Base-by-base conservation (phyloP, 2,888 invertebrate species). In the Melinopterus prodromus region DNA sequence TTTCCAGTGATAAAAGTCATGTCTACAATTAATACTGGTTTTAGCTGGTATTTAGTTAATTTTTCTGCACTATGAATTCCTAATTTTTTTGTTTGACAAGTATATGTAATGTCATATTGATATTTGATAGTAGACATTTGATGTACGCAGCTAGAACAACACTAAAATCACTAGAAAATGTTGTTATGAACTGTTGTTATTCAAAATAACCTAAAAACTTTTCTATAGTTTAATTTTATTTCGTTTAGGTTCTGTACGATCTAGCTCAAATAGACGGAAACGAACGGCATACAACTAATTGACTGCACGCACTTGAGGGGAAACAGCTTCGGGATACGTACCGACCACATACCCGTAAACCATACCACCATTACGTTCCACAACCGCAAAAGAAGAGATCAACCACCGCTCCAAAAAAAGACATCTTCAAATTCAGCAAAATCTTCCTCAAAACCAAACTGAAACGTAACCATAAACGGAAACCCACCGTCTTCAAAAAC, bases 221-320 rank as follows among this genome's bases (percentile, higher is more conserved):
- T n/a, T n/a, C n/a, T n/a, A n/a, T n/a, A n/a, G n/a, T n/a, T n/a
- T n/a, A n/a, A n/a, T n/a, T n/a, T n/a, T n/a, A n/a, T n/a, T n/a
- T n/a, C n/a, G n/a, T n/a, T n/a, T n/a, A n/a, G 91, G 91, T 91
- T 78, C 89, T 93, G 77, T 89, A 92, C 86, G 94, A 93, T 82
- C 89, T 94, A 81, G 89, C 91, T 82, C 90, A 87, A 84, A 87
- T 91, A 71, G 90, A 91, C 83, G 86, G 88, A 71, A 87, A 87
- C 79, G 86, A 87, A 79, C 86, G 87, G 1, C 83, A 86, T 72
- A 83, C 86, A 78, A 82, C 85, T 76, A 87, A 90, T 87, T 90
- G 91, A 90, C 90, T 88, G 84, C 85, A 82, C 80, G 85, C 83
- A 83, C 70, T 74, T 36, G 74, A 74, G 74, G 74, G 74, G 77